Evolutionary conservation across 2,113 vertebrate genomes (phyloP).

Genomic region (Crotalus helleri): DNA sequence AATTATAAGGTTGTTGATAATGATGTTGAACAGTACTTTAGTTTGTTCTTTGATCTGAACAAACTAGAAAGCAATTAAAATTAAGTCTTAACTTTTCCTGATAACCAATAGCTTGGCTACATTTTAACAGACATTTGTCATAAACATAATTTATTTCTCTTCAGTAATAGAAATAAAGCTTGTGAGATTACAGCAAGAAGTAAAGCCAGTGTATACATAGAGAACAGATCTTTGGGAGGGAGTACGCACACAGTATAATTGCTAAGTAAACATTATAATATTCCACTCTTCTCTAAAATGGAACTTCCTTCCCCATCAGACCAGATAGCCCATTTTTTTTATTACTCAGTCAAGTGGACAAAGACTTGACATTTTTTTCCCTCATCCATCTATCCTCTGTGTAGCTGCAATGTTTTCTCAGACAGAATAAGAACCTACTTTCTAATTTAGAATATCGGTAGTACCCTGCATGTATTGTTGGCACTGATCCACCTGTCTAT

Average conservation of each 20-base stretch:
- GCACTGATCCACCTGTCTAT: not conserved
- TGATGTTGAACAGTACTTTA: not conserved
- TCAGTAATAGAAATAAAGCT: conserved; percentile 11
- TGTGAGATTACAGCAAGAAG: conserved; percentile 15
- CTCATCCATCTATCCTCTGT: not conserved
- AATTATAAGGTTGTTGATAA: not conserved
- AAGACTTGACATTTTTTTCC: conserved; percentile 2
- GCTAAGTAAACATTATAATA: conserved; percentile 28
- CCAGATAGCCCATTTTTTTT: not conserved
- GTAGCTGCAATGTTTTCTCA: not conserved
- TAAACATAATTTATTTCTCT: conserved; percentile 9
- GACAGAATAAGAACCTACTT: not conserved
- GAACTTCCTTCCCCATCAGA: not conserved
- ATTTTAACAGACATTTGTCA: conserved; percentile 39
- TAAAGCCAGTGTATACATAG: not conserved
- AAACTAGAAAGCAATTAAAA: not conserved
- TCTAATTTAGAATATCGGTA: not conserved
- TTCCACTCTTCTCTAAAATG: not conserved
- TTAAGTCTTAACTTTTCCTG: not conserved
- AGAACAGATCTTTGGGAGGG: conserved; percentile 24
- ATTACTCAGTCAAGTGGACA: rapidly evolving
- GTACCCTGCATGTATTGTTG: not conserved
- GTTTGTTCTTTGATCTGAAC: not conserved
- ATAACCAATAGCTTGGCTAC: conserved; percentile 19
- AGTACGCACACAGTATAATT: not conserved